Evolutionary conservation across 2,888 invertebrate genomes (phyloP), one percentile per base, ranked within the genome.

Genomic region (Entomobrya multifasciata): DNA sequence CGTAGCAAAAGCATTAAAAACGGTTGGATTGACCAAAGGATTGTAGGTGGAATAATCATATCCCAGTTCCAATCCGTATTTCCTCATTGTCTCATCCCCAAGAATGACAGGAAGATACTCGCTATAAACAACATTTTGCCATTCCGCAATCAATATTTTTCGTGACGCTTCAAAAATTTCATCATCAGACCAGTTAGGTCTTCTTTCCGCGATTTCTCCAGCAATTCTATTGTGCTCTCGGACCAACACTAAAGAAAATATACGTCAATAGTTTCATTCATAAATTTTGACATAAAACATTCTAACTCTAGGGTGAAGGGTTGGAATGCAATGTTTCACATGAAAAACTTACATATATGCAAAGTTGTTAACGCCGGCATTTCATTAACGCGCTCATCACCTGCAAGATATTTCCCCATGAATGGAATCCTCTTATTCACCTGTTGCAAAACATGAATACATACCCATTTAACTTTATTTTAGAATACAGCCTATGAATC

Each of bases 321-420:
- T 36, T 36, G 4, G 36, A 6, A 36, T 36, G 8, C 36, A 4
- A 6, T 6, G 8, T 36, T 36, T 36, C 8, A 36, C 36, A 36
- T 27, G n/a, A 17, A n/a, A n/a, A n/a, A 22, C 80, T 27, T 88
- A 90, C 90, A 80, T 25, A 88, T 90, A 76, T 91, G 91, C 84
- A 91, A 80, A 1, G 83, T 86, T 17, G 91, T 90, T 20, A 91
- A 70, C 1, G 90, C 91, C 0, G 91, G 91, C 91, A 91, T 91
- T 86, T 91, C 91, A 86, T 91, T 91, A 0, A 91, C 91, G 22
- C 90, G 44, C 17, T 90, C 90, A 80, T 91, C 91, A 11, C 91
- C 91, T 22, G 89, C 90, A 30, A 91, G 60, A 78, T 90, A 91
- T 74, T 89, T 89, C 13, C 91, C 91, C 89, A 89, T 90, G 55